Conservation (phyloP, 2,797 vertebrate genomes). For the Enteromius fasciolatus region DNA sequence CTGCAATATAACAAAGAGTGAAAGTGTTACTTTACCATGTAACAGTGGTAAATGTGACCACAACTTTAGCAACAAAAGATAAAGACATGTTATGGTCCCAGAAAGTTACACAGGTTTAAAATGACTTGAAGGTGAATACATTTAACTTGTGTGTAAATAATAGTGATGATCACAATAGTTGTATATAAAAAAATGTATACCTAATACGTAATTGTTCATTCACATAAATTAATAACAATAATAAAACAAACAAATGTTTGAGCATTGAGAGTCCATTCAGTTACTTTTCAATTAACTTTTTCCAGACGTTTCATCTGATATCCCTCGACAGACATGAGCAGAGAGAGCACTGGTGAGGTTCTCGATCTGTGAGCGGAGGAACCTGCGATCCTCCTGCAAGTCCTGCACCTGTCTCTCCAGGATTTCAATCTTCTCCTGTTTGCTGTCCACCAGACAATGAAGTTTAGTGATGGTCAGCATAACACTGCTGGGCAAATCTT, state of each 20-base stretch:
- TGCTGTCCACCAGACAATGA: conserved; percentile 78
- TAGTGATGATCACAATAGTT: background rate
- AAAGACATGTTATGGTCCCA: background rate
- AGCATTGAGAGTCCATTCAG: background rate
- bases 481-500: conserved; percentile 69
- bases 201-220: background rate
- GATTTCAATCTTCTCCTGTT: conserved; percentile 73
- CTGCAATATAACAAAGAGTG: too few species aligned
- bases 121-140: background rate
- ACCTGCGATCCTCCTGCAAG: conserved; percentile 79
- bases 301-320: conserved; percentile 44
- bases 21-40: too few species aligned
- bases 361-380: conserved; percentile 78
- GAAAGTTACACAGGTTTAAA: background rate
- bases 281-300: background rate
- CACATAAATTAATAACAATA: background rate
- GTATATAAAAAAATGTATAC: background rate
- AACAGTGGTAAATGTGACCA: background rate
- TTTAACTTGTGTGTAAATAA: background rate
- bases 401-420: conserved; percentile 79
- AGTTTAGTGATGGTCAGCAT: conserved; percentile 56
- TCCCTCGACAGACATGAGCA: conserved; percentile 61
- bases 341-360: conserved; percentile 74
- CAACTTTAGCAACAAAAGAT: background rate
- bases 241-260: background rate